Base-by-base conservation (phyloP, 2,888 invertebrate genomes). In the Cheilosia vernalis region DNA sequence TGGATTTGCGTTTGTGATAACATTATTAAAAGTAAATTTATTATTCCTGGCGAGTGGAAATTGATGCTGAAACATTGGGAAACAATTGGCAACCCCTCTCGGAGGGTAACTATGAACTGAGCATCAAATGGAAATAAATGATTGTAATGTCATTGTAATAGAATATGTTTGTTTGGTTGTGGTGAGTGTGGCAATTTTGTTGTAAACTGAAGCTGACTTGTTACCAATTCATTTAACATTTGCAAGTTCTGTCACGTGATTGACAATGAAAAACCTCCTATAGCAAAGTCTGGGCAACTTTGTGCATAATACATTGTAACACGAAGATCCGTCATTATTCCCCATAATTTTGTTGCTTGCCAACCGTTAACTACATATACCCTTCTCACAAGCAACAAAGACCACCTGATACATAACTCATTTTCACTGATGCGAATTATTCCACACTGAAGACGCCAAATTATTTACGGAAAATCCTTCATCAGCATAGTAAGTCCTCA, bases 21-120 rank as follows among this genome's bases (percentile, higher is more conserved):
- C 76, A 67, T 85, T 85, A 85, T 85, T 85, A 85, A 85, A 85
- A 72, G 72, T 81, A 77, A 81, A 85, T 81, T 76, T 85, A 85
- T 85, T 81, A 76, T 80, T 33, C 15, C 24, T 70, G 17, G 19
- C 30, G 33, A 55, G 15, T 69, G 56, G 27, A 40, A 51, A 53
- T 58, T 42, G 21, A 49, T 44, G 55, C 21, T 73, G 47, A 49
- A 15, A 53, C n/a, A 51, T 49, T 13, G 19, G 19, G 15, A 27
- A 49, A 40, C 19, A 37, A 5, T 81, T 51, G n/a, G 7, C 4
- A 60, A 70, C 56, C 69, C 69, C 58, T 64, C 13, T 19, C 9
- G 37, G 17, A 51, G 19, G 64, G 64, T 58, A 24, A 51, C 24
- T 10, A 15, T 9, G 15, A 53, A 47, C n/a, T 27, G n/a, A 40